Base-by-base conservation (phyloP, 1,140 invertebrate genomes). In the Bombus superbus region DNA sequence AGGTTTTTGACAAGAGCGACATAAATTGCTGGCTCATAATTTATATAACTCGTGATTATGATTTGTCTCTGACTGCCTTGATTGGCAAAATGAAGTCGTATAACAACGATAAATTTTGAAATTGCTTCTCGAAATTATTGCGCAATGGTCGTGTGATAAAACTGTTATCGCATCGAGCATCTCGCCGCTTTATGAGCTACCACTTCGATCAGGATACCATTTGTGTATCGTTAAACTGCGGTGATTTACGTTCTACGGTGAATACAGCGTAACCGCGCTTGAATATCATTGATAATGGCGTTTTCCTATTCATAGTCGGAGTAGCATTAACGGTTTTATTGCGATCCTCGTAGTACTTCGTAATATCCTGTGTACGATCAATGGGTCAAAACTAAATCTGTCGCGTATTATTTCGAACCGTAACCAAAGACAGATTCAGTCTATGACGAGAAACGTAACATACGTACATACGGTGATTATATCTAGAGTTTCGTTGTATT, bases 231-330 rank as follows among this genome's bases (percentile, higher is more conserved):
- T 76, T 77, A 47, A 25, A 66, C 25, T 59, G 9, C 18, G 0
- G 38, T n/a, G 62, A 35, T 81, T 85, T 80, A 81, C n/a, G 38
- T 53, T 2, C 38, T 13, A 18, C 57, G 22, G 53, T 76, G 66
- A 80, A 85, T 59, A 38, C 59, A 35, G 5, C 42, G 2, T 47
- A 32, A 15, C 28, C 35, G 35, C 59, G 66, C 44, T 69, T 35
- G 0, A 25, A 47, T 62, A 72, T 88, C 57, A 86, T 40, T 25
- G 71, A 75, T 85, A 80, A 85, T 81, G 15, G 32, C n/a, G 53
- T 38, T 72, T 47, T 57, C 9, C 76, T 68, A 47, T 79, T 80
- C n/a, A 79, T 64, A 62, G 47, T 25, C 38, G 13, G 25, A 15
- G 13, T 6, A 11, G 57, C 8, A 35, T 40, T 78, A 69, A 68